Conservation (phyloP, 92 coral and sea anemone species). For the Pocillopora meandrina region DNA sequence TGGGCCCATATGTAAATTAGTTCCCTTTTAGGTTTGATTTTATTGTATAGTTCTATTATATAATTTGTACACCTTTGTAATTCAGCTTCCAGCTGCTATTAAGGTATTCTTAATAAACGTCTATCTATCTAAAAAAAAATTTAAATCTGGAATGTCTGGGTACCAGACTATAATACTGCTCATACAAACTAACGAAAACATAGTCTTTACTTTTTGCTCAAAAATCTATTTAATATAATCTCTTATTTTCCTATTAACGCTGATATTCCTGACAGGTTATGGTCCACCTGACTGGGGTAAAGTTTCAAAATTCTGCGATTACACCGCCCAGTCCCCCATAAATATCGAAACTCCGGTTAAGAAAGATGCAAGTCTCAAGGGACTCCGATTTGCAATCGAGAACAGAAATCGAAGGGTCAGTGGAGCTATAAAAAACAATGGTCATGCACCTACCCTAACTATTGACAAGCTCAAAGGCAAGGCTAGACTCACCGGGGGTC, state of each 20-base stretch:
- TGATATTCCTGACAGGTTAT: constrained; percentile 43
- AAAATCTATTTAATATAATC: not conserved
- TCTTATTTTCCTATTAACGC: not conserved
- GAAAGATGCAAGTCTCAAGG: not conserved
- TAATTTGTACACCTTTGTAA: too few relatives aligned
- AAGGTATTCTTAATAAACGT: too few relatives aligned
- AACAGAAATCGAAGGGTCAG: constrained; percentile 14
- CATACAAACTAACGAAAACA: not conserved
- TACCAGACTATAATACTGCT: too few relatives aligned
- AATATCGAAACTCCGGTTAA: constrained; percentile 40
- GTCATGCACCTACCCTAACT: constrained; percentile 64
- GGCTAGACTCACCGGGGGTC: constrained; percentile 40
- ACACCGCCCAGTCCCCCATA: constrained; percentile 67
- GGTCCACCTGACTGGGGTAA: constrained; percentile 76
- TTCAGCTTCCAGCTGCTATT: too few relatives aligned
- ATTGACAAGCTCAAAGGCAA: constrained; percentile 32
- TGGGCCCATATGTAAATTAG: too few relatives aligned
- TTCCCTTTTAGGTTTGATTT: too few relatives aligned
- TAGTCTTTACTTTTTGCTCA: too few relatives aligned
- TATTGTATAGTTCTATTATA: too few relatives aligned
- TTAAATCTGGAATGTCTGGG: too few relatives aligned
- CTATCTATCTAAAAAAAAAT: too few relatives aligned
- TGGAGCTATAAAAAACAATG: constrained; percentile 62
- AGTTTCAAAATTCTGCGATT: constrained; percentile 46
- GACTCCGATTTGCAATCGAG: not conserved